Evolutionary conservation across 2,113 vertebrate species (phyloP), one percentile per base, ranked within the genome.

Genomic region (Tenrec ecaudatus): DNA sequence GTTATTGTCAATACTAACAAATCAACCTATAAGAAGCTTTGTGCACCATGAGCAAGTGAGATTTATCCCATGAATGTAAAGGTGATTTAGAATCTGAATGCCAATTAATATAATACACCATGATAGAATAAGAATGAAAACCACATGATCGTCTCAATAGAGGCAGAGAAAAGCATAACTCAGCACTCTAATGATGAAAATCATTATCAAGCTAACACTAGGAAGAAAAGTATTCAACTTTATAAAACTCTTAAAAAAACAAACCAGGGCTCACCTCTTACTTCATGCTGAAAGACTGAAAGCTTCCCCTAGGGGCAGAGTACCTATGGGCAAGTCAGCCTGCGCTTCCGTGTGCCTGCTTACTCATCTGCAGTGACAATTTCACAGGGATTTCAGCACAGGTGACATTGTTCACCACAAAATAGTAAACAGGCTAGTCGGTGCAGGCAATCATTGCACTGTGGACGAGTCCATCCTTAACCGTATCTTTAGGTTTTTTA

Each of bases 31-130:
- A 89, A 75, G 81, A 80, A 29, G 6, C 8, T 76, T 68, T 85
- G 38, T 53, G n/a, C 10, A 76, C 47, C 62, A 86, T 73, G 66
- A 38, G 3, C 66, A 83, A 78, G 23, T 78, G 23, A 5, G 40
- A 83, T 90, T 89, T 86, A 89, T 77, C 27, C n/a, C 36, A 93
- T 27, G 38, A 93, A 86, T 27, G 17, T n/a, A 91, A 86, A 29
- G 23, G 57, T 69, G 20, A 31, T 43, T 43, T 40, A 57, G 47
- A 53, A 53, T 53, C 76, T 36, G 78, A 83, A 75, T 68, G 12
- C 62, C 20, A 83, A 82, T 82, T 83, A 31, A n/a, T 27, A 88
- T 23, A n/a, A 60, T 57, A 92, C 6, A 53, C 47, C 47, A 53
- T 10, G 11, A 16, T 8, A 78, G n/a, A 82, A 68, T 29, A 76